Conservation (phyloP, 2,113 vertebrate species). For the Burhinus oedicnemus region DNA sequence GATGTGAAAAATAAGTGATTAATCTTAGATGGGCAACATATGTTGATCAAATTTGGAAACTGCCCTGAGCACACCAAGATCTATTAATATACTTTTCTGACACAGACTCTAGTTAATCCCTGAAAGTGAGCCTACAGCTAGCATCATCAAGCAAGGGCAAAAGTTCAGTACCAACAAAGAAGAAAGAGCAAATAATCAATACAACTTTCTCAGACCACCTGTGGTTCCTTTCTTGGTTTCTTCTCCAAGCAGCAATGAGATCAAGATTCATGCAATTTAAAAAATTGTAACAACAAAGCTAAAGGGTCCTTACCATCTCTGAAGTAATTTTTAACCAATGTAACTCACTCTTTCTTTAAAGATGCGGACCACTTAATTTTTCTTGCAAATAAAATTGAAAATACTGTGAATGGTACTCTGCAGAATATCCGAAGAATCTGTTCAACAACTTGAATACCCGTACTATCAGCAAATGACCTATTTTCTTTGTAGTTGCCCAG, state of each 20-base stretch:
- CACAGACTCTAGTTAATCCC: background rate
- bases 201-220: background rate
- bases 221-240: background rate
- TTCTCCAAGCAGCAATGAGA: background rate
- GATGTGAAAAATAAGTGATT: background rate
- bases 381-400: background rate
- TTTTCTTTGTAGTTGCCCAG: background rate
- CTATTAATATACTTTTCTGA: background rate
- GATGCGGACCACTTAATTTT: background rate
- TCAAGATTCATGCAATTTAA: rapidly evolving
- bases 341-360: background rate
- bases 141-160: background rate
- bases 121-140: background rate
- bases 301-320: background rate
- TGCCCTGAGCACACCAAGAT: background rate
- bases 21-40: background rate
- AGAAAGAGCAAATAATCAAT: background rate
- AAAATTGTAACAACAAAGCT: background rate
- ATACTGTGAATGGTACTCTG: background rate
- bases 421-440: background rate
- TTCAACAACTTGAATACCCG: background rate
- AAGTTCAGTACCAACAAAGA: background rate
- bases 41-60: background rate
- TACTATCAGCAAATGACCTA: background rate
- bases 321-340: background rate